A percentile compares a stretch with the other conserved stretches of the same genome.
These are phyloP conservation scores for Scolopax bukidnonensis DNA, from an alignment of 2,797 vertebrate genomes.

Conservation along the genomic window DNA sequence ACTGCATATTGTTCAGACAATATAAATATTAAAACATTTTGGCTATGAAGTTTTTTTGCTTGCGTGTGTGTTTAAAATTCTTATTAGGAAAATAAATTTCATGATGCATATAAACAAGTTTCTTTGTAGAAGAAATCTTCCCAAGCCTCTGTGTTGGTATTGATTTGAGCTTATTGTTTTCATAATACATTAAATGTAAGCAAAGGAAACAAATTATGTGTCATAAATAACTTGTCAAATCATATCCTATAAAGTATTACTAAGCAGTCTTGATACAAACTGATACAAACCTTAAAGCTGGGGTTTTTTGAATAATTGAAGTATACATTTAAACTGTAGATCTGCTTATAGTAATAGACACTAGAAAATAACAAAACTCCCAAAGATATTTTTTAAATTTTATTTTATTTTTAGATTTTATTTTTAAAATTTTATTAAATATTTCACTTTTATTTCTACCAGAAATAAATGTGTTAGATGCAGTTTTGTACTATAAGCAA, in stretches of 20 bases:
- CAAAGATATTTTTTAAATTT: not conserved
- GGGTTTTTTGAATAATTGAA: not conserved
- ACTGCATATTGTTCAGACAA: not conserved
- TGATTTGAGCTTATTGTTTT: constrained; percentile 39
- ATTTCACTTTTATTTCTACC: not conserved
- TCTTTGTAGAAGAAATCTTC: not conserved
- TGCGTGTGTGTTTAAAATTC: not conserved
- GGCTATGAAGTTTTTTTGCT: not conserved
- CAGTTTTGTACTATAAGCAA: not conserved
- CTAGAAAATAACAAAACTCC: accelerated
- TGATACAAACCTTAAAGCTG: not conserved
- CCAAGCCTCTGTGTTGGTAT: not conserved
- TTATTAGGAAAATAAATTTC: not conserved
- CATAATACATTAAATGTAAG: constrained; percentile 22
- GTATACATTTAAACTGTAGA: not conserved
- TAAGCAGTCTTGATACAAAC: not conserved
- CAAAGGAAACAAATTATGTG: constrained; percentile 27
- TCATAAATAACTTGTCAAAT: constrained; percentile 40
- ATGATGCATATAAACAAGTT: not conserved
- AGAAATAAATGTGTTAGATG: not conserved
- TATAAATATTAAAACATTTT: not conserved
- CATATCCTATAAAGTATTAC: not conserved
- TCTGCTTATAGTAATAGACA: not conserved
- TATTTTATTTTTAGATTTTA: not conserved
- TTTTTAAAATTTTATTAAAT: not conserved